Percentiles rank a stretch among this genome's conserved stretches.
Conservation (phyloP, 92 coral and sea anemone genomes). For the Paramuricea clavata region DNA sequence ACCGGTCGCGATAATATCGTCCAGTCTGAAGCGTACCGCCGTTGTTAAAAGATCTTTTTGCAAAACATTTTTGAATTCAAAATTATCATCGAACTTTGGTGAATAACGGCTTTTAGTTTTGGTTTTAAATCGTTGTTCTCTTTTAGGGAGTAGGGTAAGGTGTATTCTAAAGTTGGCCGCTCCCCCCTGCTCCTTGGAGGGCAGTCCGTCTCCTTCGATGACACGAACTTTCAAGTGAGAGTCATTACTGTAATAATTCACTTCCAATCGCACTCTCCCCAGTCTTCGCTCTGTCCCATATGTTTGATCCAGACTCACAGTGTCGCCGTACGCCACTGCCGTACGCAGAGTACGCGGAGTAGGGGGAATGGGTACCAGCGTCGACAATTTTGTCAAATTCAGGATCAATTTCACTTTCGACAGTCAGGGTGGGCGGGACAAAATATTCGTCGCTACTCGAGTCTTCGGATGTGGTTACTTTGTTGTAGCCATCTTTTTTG, state of each 20-base stretch:
- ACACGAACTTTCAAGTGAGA: slow-evolving; percentile 78
- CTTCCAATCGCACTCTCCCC: slow-evolving; percentile 80
- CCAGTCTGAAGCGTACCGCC: slow-evolving; percentile 87
- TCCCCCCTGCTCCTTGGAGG: slow-evolving; percentile 92
- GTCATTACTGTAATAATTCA: slow-evolving; percentile 70
- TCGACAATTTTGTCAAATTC: slow-evolving; percentile 76
- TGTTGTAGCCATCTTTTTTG: slow-evolving; percentile 26
- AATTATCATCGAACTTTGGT: slow-evolving; percentile 92
- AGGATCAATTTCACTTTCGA: slow-evolving; percentile 49
- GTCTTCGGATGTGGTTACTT: not conserved
- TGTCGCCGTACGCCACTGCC: slow-evolving; percentile 1
- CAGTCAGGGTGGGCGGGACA: slow-evolving; percentile 44
- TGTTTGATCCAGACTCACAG: slow-evolving; percentile 48
- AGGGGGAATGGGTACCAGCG: slow-evolving; percentile 57
- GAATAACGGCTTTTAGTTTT: slow-evolving; percentile 76
- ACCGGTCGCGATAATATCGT: slow-evolving; percentile 82
- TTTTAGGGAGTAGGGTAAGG: slow-evolving; percentile 82
- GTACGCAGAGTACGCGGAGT: slow-evolving; percentile 29
- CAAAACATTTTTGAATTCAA: slow-evolving; percentile 85
- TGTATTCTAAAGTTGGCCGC: slow-evolving; percentile 82
- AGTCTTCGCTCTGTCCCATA: slow-evolving; percentile 53
- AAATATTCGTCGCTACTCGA: not conserved
- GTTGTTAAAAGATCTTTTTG: slow-evolving; percentile 83
- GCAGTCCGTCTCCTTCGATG: slow-evolving; percentile 83
- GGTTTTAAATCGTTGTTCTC: slow-evolving; percentile 88